These are phyloP conservation scores for Homalodisca vitripennis DNA, from an alignment of 1,140 invertebrate genomes.

Conservation along the genomic window DNA sequence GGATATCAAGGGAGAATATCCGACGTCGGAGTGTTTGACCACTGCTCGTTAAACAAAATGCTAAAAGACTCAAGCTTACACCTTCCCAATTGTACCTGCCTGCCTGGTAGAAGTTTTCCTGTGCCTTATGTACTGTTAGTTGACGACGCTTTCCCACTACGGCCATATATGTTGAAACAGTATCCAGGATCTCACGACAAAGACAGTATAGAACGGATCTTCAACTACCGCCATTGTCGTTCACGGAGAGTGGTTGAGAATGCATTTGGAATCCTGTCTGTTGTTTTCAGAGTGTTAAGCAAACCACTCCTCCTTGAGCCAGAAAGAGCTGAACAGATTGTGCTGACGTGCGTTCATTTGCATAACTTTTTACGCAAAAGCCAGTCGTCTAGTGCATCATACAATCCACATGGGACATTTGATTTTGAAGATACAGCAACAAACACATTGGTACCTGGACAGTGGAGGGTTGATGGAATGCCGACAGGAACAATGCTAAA, in stretches of 20 bases:
- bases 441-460: too few species aligned
- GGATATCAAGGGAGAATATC: constrained; percentile 16
- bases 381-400: not conserved
- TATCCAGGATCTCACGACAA: constrained; percentile 37
- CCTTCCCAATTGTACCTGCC: constrained; percentile 12
- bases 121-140: constrained; percentile 45
- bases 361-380: not conserved
- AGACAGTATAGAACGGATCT: constrained; percentile 40
- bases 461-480: too few species aligned
- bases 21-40: not conserved
- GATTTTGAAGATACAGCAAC: too few species aligned
- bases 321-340: not conserved
- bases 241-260: constrained; percentile 46
- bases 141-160: constrained; percentile 49
- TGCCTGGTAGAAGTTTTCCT: constrained; percentile 36
- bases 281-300: constrained; percentile 11
- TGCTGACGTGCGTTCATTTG: constrained; percentile 1
- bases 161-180: constrained; percentile 45
- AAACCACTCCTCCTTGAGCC: constrained; percentile 5
- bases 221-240: constrained; percentile 45
- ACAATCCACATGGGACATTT: constrained; percentile 10
- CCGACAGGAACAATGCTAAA: too few species aligned
- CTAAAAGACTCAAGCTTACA: constrained; percentile 23
- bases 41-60: constrained; percentile 12
- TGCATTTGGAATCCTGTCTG: constrained; percentile 43